Conservation (phyloP, 2,113 vertebrate genomes). For the Callopanchax toddi region DNA sequence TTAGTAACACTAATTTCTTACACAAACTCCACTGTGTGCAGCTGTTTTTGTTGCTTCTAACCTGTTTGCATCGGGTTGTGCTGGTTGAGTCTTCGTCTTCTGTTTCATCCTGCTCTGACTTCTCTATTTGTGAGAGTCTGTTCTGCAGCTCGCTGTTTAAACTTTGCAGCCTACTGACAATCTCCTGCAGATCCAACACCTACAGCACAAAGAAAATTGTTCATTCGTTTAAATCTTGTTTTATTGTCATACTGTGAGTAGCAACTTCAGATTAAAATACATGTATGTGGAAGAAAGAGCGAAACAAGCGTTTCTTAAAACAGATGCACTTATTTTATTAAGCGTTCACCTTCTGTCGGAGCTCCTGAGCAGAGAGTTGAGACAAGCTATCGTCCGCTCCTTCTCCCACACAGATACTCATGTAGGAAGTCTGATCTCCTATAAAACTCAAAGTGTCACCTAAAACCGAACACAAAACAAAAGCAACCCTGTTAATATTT, state of each 20-base stretch:
- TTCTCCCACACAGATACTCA: conserved; percentile 93
- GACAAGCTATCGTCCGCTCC: conserved; percentile 80
- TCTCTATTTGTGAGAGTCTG: conserved; percentile 49
- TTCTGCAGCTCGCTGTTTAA: conserved; percentile 81
- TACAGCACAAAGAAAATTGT: conserved; percentile 42
- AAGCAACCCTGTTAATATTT: background rate
- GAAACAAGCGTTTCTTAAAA: background rate
- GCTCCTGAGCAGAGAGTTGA: conserved; percentile 85
- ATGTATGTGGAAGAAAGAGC: background rate
- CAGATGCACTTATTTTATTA: background rate
- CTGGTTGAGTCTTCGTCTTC: conserved; percentile 24
- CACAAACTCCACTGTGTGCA: background rate
- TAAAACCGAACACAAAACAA: conserved; percentile 52
- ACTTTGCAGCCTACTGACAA: conserved; percentile 79
- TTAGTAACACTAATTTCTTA: background rate
- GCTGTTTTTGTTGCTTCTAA: conserved; percentile 36
- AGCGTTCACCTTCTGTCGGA: conserved; percentile 84
- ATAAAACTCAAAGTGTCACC: conserved; percentile 88
- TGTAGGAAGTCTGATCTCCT: conserved; percentile 94
- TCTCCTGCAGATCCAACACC: conserved; percentile 86
- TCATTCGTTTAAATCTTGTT: background rate
- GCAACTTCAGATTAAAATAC: background rate
- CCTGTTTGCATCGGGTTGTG: conserved; percentile 51
- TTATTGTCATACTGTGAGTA: background rate
- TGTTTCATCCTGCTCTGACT: conserved; percentile 23